A percentile compares a stretch with the other conserved stretches of the same genome.
phyloP scores from a whole-genome alignment of 2,888 invertebrate species.

The Rhorus exstirpatorius region DNA sequence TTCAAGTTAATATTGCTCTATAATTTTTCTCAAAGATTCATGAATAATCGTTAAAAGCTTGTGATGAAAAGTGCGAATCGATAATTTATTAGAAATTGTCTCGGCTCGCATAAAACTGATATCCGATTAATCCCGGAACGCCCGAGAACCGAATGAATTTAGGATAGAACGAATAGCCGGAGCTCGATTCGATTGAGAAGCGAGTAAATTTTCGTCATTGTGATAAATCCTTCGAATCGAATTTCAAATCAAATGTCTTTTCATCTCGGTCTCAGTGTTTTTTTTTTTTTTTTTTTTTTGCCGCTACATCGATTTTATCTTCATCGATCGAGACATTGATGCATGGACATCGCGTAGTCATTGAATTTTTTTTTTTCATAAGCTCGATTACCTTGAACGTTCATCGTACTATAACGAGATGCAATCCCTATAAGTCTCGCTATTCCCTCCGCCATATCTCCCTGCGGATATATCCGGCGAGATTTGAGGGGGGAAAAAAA shows the following conservation, averaged over 20 bases:
- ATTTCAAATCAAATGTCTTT: neutral
- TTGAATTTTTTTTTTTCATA: conserved; percentile 21
- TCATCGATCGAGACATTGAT: conserved; percentile 6
- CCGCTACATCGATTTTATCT: conserved; percentile 9
- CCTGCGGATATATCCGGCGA: neutral
- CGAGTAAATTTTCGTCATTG: neutral
- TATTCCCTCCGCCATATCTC: conserved; percentile 1
- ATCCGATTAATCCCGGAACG: no score
- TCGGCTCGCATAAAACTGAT: no score
- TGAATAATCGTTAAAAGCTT: no score
- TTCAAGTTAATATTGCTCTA: no score
- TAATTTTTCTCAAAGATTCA: neutral
- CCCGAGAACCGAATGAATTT: no score
- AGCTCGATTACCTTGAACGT: conserved; percentile 36
- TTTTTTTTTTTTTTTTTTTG: neutral
- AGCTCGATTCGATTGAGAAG: neutral
- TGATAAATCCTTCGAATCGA: neutral
- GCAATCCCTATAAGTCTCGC: neutral
- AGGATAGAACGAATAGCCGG: no score
- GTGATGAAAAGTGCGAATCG: no score
- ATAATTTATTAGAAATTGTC: no score
- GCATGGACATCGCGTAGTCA: conserved; percentile 12
- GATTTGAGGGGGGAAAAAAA: neutral
- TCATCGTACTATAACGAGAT: neutral
- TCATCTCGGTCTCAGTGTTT: neutral